These are phyloP conservation scores for Spizaetus ornatus DNA, from an alignment of 2,113 vertebrate species.

Conservation along the genomic window DNA sequence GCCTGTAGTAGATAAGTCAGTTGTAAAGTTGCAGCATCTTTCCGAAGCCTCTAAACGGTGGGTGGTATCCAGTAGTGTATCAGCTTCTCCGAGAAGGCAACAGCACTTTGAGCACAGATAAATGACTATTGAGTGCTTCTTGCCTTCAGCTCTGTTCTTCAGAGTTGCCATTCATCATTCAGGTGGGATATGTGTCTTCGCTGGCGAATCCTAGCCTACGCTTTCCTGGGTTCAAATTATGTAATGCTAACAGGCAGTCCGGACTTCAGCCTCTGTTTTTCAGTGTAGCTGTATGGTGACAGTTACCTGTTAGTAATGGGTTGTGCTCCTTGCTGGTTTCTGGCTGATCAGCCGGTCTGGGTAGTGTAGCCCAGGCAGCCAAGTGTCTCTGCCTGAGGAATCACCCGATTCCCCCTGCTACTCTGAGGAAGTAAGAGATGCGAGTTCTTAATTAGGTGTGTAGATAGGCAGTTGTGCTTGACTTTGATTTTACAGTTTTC, in stretches of 20 bases:
- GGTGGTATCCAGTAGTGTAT: neutral
- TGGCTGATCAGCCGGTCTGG: neutral
- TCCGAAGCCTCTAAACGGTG: neutral
- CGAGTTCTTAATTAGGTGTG: neutral
- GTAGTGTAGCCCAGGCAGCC: too few species aligned
- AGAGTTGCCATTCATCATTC: fast-evolving
- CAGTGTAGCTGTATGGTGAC: fast-evolving
- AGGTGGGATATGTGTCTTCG: fast-evolving
- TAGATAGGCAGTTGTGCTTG: neutral
- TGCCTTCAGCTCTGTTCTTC: neutral
- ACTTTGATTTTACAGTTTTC: neutral
- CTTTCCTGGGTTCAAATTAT: neutral
- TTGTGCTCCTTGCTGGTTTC: neutral
- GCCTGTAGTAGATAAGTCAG: neutral
- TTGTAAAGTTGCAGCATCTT: neutral
- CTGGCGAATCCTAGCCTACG: neutral
- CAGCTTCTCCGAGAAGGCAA: neutral
- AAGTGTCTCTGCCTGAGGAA: neutral
- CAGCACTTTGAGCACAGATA: neutral
- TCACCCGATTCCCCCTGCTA: fast-evolving
- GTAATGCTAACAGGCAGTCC: fast-evolving
- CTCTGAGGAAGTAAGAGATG: neutral
- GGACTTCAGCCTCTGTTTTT: neutral
- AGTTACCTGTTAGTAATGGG: neutral
- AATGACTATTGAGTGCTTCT: fast-evolving